Evolutionary conservation across 1,140 invertebrate genomes (phyloP), one percentile per base, ranked within the genome.

Genomic region (Meteorus sp.): DNA sequence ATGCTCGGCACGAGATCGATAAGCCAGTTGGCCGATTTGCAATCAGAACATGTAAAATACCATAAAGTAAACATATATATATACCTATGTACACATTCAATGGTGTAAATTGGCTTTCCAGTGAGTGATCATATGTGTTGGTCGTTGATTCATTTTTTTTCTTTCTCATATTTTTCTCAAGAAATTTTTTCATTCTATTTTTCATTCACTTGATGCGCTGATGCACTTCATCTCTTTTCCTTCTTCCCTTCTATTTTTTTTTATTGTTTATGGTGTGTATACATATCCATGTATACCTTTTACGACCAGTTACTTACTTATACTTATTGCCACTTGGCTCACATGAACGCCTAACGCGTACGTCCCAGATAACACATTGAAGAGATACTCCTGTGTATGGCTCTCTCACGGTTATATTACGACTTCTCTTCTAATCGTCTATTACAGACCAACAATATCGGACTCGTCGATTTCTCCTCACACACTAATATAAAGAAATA

Each of bases 91-190:
- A n/a, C n/a, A n/a, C n/a, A n/a, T n/a, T n/a, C n/a, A n/a, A n/a
- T 70, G 65, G 68, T 71, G 70, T 65, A 70, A 74, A 72, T 74
- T 73, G 62, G 60, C 63, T 74, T 76, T 76, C 73, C 74, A 70
- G 65, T 73, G 56, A 72, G 56, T 73, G 72, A 52, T 70, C 70
- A 75, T 73, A 72, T 72, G 63, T 71, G 71, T 65, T 69, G 70
- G 62, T 55, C 20, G 25, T 25, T 50, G 22, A 13, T 48, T 43
- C 41, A 20, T 27, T 22, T 44, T 29, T 50, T 59, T 29, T 22
- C 15, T 39, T 19, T 7, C 44, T 11, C 44, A 48, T 17, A n/a
- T n/a, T n/a, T n/a, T n/a, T n/a, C n/a, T n/a, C n/a, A n/a, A n/a
- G n/a, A n/a, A n/a, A n/a, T 56, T 51, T 37, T 63, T 31, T 20